Conservation (phyloP, 2,113 vertebrate genomes). For the Apteryx mantelli region DNA sequence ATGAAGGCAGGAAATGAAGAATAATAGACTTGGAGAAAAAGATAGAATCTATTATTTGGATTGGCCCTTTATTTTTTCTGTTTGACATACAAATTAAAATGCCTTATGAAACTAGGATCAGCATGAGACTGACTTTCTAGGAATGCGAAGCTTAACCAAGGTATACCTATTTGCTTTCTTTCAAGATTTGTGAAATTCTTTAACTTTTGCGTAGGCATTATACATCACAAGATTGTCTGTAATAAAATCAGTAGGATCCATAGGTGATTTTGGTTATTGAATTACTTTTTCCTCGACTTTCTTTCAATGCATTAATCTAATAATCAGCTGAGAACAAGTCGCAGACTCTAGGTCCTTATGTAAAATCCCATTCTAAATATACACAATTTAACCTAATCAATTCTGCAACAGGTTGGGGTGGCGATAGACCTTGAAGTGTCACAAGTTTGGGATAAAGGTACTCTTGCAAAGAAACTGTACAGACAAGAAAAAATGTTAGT, state of each 20-base stretch:
- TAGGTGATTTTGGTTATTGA: background rate
- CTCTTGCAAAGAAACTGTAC: background rate
- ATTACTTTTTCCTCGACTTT: background rate
- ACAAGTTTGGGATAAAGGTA: background rate
- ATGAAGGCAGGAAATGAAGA: background rate
- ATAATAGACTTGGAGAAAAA: background rate
- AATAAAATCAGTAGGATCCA: background rate
- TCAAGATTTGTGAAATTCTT: background rate
- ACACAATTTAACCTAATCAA: background rate
- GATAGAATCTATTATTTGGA: background rate
- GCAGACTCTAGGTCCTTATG: background rate
- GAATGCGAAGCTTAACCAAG: background rate
- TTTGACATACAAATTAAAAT: background rate
- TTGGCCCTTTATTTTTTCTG: background rate
- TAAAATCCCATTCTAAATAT: background rate
- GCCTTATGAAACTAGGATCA: background rate
- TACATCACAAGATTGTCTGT: background rate
- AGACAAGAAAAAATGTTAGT: background rate
- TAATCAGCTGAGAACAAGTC: background rate
- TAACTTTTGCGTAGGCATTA: background rate
- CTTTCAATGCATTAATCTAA: background rate
- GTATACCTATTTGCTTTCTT: background rate
- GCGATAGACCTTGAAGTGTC: background rate
- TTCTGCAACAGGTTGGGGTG: background rate
- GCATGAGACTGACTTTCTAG: background rate